phyloP scores from a whole-genome alignment of 2,113 vertebrate species.

The Glaucomys volans region DNA sequence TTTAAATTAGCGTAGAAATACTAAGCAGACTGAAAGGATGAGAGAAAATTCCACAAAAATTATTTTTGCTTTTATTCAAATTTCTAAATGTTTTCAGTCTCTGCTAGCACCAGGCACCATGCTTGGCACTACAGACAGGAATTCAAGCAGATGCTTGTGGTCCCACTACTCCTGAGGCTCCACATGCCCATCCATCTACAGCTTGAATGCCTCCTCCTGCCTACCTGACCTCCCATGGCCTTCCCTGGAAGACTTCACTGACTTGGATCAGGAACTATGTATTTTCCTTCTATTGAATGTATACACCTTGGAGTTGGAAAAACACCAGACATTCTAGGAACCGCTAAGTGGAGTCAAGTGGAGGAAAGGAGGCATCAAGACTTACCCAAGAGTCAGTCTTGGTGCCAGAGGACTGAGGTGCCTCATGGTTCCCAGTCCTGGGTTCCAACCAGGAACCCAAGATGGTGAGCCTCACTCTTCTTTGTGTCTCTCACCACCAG shows the following conservation, averaged over 20 bases:
- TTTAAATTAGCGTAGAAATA: not conserved
- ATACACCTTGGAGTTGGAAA: not conserved
- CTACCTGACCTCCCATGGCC: not conserved
- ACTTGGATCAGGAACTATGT: not conserved
- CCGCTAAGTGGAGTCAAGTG: not conserved
- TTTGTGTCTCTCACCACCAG: not conserved
- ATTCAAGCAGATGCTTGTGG: not conserved
- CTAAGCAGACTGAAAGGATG: not conserved
- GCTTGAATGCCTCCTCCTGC: not conserved
- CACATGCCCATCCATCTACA: not conserved
- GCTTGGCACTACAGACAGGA: not conserved
- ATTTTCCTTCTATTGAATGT: not conserved
- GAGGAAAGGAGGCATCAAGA: fast-evolving
- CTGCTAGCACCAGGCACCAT: not conserved
- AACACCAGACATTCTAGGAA: not conserved
- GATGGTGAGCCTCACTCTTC: not conserved
- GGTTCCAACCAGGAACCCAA: not conserved
- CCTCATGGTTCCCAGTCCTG: not conserved
- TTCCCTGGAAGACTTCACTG: not conserved
- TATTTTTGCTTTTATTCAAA: not conserved
- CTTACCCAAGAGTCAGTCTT: not conserved
- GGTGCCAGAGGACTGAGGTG: not conserved
- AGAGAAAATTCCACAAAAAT: not conserved
- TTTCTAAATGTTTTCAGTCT: not conserved
- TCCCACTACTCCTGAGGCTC: too few species aligned